Evolutionary conservation across 2,888 invertebrate species (phyloP), one percentile per base, ranked within the genome.

Genomic region (Trichacis sp.): DNA sequence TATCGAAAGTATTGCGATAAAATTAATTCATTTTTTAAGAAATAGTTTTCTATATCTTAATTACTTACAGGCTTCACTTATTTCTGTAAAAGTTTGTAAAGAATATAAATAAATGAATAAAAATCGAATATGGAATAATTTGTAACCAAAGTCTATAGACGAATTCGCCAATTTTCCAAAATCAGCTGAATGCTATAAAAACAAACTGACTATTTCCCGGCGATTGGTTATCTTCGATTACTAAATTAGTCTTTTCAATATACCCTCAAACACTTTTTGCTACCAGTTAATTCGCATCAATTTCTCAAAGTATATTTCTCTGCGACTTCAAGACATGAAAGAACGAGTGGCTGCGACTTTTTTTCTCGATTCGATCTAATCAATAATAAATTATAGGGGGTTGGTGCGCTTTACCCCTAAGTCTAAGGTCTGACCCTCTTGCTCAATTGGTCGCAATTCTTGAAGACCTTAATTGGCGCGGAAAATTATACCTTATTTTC

Each of bases 401-500:
- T 48, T 69, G 64, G 75, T 77, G 77, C 80, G 77, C 78, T 75
- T 70, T 70, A 77, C 78, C 77, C 79, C 78, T 73, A 76, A 73
- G 77, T 77, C 78, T 77, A 77, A 79, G 75, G 76, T 73, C 79
- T 80, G 82, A 83, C 82, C 82, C 82, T 82, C 79, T 79, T 77
- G 82, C 82, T 83, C 83, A 81, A 84, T 84, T 84, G 84, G 82
- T 83, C 79, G 77, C 82, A 82, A 83, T 83, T 83, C 84, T 84
- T 84, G 81, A 84, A 84, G 84, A 84, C 84, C 84, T 84, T 84
- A 84, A 84, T 84, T 84, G 84, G 83, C 78, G 83, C 82, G 82
- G 81, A 82, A 84, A 83, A 84, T 84, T 84, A 84, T 83, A 84
- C 82, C 84, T 83, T 83, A 83, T 83, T 82, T 71, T 61, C 52